Evolutionary conservation across 2,113 vertebrate species (phyloP).

Genomic region (Pavo muticus): DNA sequence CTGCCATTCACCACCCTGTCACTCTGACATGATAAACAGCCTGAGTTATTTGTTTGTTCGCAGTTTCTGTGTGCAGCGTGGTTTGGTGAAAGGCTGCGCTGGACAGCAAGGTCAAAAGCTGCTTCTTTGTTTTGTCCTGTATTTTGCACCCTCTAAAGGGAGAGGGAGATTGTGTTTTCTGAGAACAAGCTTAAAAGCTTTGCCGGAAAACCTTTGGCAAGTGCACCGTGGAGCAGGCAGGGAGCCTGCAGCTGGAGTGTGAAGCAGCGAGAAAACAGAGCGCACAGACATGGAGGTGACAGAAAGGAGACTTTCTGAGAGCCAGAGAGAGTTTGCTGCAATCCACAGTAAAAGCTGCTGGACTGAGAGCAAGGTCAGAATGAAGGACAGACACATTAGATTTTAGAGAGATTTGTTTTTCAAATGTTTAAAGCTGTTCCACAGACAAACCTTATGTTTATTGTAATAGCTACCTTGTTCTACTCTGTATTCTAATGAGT

Average conservation of each 20-base stretch:
- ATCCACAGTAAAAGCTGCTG: neutral
- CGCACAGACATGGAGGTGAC: neutral
- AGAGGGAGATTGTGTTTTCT: neutral
- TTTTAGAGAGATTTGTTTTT: neutral
- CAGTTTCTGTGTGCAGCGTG: neutral
- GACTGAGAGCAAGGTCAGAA: conserved; percentile 31
- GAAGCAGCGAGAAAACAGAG: neutral
- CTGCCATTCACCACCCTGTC: neutral
- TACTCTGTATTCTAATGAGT: neutral
- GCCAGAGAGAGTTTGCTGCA: neutral
- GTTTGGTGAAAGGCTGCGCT: neutral
- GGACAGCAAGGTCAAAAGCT: conserved; percentile 62
- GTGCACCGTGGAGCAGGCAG: neutral
- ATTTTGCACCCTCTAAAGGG: conserved; percentile 43
- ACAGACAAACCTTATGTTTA: neutral
- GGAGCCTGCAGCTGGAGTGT: conserved; percentile 21
- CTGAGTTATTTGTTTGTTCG: conserved; percentile 46
- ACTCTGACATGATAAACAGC: conserved; percentile 38
- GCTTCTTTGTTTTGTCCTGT: conserved; percentile 34
- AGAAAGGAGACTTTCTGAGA: conserved; percentile 37
- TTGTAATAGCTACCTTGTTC: neutral
- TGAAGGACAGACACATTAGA: neutral
- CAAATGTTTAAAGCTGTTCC: neutral
- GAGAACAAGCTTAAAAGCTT: neutral
- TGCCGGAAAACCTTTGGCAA: conserved; percentile 24